Evolutionary conservation across 2,113 vertebrate species (phyloP).

Genomic region (Triplophysa tibetana): DNA sequence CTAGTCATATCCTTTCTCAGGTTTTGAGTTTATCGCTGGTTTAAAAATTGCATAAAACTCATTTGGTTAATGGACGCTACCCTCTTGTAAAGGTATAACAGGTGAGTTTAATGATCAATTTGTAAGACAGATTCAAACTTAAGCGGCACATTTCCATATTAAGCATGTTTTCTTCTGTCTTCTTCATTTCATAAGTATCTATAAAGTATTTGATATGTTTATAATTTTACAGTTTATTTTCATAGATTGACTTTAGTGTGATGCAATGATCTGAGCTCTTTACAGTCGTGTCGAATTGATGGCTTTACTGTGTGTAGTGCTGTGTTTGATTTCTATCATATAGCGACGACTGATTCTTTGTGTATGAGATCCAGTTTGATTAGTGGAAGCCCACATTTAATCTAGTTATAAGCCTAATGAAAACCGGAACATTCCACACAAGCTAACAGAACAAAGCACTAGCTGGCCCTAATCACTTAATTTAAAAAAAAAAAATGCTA

Average conservation of each 20-base stretch:
- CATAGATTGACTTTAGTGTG: not conserved
- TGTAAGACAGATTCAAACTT: too few species aligned
- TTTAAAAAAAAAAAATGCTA: not conserved
- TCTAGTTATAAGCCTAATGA: not conserved
- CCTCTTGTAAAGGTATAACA: slow-evolving; percentile 40
- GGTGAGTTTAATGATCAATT: slow-evolving; percentile 51
- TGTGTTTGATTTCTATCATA: slow-evolving; percentile 19
- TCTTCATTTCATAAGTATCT: not conserved
- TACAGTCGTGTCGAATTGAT: not conserved
- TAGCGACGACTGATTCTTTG: not conserved
- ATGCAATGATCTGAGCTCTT: not conserved
- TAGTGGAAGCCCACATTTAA: slow-evolving; percentile 31
- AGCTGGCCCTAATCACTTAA: slow-evolving; percentile 24
- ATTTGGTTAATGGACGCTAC: slow-evolving; percentile 45
- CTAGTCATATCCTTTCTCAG: not conserved
- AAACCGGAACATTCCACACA: slow-evolving; percentile 22
- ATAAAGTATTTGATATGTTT: not conserved
- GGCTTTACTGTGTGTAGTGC: not conserved
- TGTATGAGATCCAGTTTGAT: slow-evolving; percentile 20
- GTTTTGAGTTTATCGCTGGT: not conserved
- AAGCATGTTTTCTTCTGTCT: not conserved
- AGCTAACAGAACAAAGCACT: slow-evolving; percentile 20
- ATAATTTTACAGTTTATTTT: not conserved
- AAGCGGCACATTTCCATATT: too few species aligned
- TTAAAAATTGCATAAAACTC: not conserved